Base-by-base conservation (phyloP, 37 sponge, comb jelly and placozoan genomes). In the Cliona cf. orientalis region DNA sequence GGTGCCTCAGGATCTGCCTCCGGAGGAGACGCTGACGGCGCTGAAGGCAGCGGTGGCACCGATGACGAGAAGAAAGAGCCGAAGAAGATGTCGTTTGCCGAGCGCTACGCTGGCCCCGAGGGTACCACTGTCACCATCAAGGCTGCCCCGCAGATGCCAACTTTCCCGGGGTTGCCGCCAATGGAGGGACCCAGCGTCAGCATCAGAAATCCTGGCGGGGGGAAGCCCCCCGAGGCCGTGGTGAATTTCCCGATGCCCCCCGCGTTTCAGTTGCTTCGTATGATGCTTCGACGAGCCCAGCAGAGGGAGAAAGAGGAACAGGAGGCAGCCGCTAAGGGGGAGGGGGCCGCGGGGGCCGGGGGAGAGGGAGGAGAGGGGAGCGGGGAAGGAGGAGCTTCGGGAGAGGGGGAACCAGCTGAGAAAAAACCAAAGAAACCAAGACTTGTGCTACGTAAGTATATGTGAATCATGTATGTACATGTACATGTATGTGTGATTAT, bases 181-280 rank as follows among this genome's bases (percentile, higher is more conserved):
- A 68, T 68, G 81, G 56, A 26, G 42, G 81, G 81, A 36, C 81
- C 81, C 19, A 71, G 71, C 46, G 25, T 80, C 59, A 68, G 71
- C 59, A 80, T 80, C 36, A 41, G 56, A 43, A 80, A 80, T 31
- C 68, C 69, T n/a, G 81, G 81, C 3, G 81, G 32, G 2, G 59
- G 69, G 21, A 42, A 17, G 0, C n/a, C 56, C 21, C 81, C 81
- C 25, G 71, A 80, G 59, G 81, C 70, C 17, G n/a, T n/a, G n/a
- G n/a, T n/a, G n/a, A 75, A 84, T 39, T 66, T 84, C 46, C 84
- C 84, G 0, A 46, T 84, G 67, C 76, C 84, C 3, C 84, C 84
- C 1, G 76, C 84, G 0, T 49, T 84, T 32, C 84, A 84, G 41
- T 29, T 78, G 49, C 79, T 78, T 22, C 79, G 59, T 39, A 38